Evolutionary conservation across 2,888 invertebrate genomes (phyloP).

Genomic region (Eupithecia subfuscata): DNA sequence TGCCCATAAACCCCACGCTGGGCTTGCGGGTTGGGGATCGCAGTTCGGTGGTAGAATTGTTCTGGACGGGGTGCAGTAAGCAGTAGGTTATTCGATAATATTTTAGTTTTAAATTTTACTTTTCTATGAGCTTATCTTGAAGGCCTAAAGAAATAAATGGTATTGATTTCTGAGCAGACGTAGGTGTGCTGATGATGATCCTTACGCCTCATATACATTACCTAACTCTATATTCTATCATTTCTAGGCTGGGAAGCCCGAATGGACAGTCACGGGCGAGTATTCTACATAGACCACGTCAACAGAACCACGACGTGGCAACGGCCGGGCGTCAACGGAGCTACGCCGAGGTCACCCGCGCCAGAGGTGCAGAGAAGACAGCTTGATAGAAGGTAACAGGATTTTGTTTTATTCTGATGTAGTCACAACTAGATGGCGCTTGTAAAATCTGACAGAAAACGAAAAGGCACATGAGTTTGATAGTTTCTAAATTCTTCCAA

Average conservation of each 20-base stretch:
- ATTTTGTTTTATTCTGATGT: background rate
- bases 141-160: too few relatives aligned
- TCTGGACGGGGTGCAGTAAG: too few relatives aligned
- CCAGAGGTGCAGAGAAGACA: conserved; percentile 89
- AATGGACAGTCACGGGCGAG: conserved; percentile 97
- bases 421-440: background rate
- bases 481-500: background rate
- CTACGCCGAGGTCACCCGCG: conserved; percentile 77
- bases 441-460: background rate
- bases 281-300: conserved; percentile 99
- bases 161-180: background rate
- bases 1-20: too few relatives aligned
- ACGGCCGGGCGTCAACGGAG: conserved; percentile 86
- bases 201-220: background rate
- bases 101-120: too few relatives aligned
- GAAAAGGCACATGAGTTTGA: background rate
- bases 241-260: conserved; percentile 96
- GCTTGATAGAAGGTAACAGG: conserved; percentile 84
- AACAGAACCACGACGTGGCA: conserved; percentile 98
- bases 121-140: background rate
- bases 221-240: background rate
- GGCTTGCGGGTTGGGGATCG: too few relatives aligned
- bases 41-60: too few relatives aligned
- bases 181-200: background rate
- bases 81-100: too few relatives aligned